These are phyloP conservation scores for Colletes collaris DNA, from an alignment of 2,888 invertebrate species.

Conservation along the genomic window DNA sequence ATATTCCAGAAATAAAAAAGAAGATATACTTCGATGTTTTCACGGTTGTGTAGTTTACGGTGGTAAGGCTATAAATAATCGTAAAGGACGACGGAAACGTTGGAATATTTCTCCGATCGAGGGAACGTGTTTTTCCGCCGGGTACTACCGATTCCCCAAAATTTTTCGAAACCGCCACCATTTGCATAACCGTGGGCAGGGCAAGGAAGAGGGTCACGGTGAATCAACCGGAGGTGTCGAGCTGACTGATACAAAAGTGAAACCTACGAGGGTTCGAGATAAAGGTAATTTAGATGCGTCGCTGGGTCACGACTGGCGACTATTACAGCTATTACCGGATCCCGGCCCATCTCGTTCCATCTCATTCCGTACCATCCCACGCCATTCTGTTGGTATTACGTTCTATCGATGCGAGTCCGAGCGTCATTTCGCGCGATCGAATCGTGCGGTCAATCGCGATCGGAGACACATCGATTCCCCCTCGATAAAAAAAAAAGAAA, in stretches of 20 bases:
- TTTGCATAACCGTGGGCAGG: constrained; percentile 22
- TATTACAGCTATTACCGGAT: constrained; percentile 78
- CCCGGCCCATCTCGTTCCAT: constrained; percentile 68
- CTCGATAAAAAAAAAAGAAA: not conserved
- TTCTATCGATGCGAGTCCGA: constrained; percentile 62
- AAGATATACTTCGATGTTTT: not conserved
- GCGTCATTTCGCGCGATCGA: constrained; percentile 62
- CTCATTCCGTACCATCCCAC: constrained; percentile 69
- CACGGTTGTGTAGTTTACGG: not conserved
- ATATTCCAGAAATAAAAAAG: not conserved
- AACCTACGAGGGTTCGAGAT: constrained; percentile 66
- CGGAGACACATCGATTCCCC: constrained; percentile 46
- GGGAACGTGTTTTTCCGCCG: not conserved
- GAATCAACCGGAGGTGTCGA: constrained; percentile 54
- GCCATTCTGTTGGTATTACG: constrained; percentile 68
- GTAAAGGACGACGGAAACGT: not conserved
- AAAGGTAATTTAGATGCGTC: constrained; percentile 78
- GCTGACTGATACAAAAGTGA: constrained; percentile 68
- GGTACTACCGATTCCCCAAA: not conserved
- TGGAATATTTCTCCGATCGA: not conserved
- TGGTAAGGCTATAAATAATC: constrained; percentile 3
- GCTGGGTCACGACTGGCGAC: constrained; percentile 76
- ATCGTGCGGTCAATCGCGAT: constrained; percentile 54
- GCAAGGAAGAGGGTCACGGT: constrained; percentile 17
- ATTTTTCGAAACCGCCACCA: constrained; percentile 20